phyloP scores from a whole-genome alignment of 2,888 invertebrate species.

The Dicroscelio sp. region DNA sequence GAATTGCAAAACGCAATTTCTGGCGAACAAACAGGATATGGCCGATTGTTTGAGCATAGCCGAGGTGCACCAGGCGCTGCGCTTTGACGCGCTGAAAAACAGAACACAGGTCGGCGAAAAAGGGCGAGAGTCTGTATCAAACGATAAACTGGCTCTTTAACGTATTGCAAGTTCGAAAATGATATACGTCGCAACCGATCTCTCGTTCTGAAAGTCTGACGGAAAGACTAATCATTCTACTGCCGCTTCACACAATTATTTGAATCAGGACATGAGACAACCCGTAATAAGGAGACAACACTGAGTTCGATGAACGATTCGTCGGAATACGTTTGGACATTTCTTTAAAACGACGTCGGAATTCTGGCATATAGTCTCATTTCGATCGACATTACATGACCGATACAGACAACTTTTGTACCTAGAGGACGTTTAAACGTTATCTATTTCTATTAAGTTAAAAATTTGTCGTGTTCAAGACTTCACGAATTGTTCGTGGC shows the following conservation, averaged over 20 bases:
- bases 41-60: conserved; percentile 99
- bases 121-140: conserved; percentile 99
- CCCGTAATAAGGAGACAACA: not conserved
- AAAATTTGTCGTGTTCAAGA: not conserved
- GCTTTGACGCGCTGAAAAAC: conserved; percentile 98
- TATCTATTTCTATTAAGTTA: not conserved
- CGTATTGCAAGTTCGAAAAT: conserved; percentile 97
- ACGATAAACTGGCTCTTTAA: conserved; percentile 99
- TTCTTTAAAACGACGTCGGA: not conserved
- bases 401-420: not conserved
- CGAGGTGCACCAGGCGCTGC: conserved; percentile 99
- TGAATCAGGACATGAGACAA: conserved; percentile 47
- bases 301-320: too few species aligned
- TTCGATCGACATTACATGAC: conserved; percentile 16
- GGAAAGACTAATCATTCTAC: conserved; percentile 89
- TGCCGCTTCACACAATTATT: conserved; percentile 85
- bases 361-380: conserved; percentile 48
- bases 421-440: not conserved
- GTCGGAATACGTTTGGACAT: too few species aligned
- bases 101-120: conserved; percentile 99
- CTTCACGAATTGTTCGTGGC: not conserved
- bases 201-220: conserved; percentile 86
- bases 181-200: conserved; percentile 85
- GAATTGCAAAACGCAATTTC: conserved; percentile 98
- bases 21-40: conserved; percentile 99